These are phyloP conservation scores for Ctenochaetus hawaiiensis DNA, from an alignment of 2,797 vertebrate species.

Conservation along the genomic window DNA sequence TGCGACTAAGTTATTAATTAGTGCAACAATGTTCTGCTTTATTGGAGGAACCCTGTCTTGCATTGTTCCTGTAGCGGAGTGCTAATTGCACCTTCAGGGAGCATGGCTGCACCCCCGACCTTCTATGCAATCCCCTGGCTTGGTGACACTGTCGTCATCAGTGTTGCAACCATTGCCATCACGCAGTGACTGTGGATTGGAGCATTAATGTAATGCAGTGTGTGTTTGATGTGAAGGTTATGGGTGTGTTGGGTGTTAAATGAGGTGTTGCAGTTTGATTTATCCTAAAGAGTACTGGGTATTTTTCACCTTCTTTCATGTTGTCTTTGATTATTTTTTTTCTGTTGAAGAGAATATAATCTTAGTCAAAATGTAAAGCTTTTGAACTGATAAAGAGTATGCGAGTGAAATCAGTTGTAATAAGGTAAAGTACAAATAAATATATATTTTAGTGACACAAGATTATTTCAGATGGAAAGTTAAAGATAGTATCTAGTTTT, in stretches of 20 bases:
- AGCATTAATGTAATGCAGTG: not conserved
- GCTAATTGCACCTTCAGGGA: constrained; percentile 81
- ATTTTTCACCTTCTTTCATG: not conserved
- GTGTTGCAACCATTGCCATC: constrained; percentile 39
- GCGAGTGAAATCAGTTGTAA: not conserved
- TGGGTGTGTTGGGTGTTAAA: not conserved
- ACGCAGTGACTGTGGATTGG: not conserved
- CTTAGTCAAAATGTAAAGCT: not conserved
- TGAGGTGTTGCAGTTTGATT: not conserved
- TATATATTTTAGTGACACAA: not conserved
- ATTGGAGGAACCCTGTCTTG: constrained; percentile 60
- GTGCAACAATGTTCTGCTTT: constrained; percentile 55
- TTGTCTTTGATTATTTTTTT: not conserved
- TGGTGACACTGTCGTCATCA: constrained; percentile 66
- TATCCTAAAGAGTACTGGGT: not conserved
- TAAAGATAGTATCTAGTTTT: not conserved
- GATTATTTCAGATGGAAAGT: not conserved
- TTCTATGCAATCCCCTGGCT: constrained; percentile 56
- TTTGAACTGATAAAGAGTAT: not conserved
- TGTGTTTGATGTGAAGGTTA: not conserved
- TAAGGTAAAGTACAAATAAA: not conserved
- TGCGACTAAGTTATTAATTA: constrained; percentile 75
- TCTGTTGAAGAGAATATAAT: too few relatives aligned
- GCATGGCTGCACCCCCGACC: constrained; percentile 31
- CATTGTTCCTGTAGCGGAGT: constrained; percentile 61